Conservation (phyloP, 2,113 vertebrate species). For the Jaculus jaculus region DNA sequence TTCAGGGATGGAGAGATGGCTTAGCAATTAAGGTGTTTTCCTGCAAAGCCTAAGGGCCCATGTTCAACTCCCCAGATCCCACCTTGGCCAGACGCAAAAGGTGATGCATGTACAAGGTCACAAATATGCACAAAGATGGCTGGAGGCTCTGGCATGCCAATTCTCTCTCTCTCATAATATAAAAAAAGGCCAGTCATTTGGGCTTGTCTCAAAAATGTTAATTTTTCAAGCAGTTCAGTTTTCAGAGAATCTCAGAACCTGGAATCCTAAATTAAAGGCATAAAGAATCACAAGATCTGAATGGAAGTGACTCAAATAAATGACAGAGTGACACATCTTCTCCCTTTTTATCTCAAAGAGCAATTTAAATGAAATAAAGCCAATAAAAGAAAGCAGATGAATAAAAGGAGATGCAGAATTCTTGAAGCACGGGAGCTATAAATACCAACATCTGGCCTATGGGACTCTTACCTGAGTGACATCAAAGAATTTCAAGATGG, state of each 20-base stretch:
- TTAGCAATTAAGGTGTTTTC: too few species aligned
- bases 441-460: neutral
- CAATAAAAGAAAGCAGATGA: neutral
- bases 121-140: too few species aligned
- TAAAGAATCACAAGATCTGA: neutral
- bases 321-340: neutral
- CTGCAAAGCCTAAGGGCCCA: too few species aligned
- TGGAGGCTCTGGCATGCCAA: too few species aligned
- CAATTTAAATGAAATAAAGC: neutral
- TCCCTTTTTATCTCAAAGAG: neutral
- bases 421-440: neutral
- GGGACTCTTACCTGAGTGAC: neutral
- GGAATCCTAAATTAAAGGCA: neutral
- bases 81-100: too few species aligned
- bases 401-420: neutral
- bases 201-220: neutral
- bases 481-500: neutral
- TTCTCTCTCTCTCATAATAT: too few species aligned
- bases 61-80: too few species aligned
- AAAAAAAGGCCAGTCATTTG: too few species aligned
- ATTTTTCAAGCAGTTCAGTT: slow-evolving; percentile 31
- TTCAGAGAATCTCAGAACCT: neutral
- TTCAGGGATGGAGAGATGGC: neutral
- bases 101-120: too few species aligned
- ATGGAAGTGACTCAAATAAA: neutral